Base-by-base conservation (phyloP, 2,797 vertebrate species). In the Tenualosa thibaudeaui region DNA sequence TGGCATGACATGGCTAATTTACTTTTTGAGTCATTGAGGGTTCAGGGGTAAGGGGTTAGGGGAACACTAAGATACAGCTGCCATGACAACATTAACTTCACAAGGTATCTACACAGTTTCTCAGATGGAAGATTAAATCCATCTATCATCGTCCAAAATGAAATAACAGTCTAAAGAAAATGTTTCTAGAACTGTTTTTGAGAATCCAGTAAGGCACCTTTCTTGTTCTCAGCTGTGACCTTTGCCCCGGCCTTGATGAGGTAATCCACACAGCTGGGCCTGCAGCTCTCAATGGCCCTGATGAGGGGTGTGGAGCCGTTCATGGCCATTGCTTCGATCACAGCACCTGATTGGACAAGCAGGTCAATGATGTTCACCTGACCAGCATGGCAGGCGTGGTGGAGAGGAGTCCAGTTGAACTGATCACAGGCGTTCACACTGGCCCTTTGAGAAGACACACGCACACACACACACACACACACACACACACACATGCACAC, bases 391-490 rank as follows among this genome's bases (percentile, higher is more conserved):
- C 96, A 97, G 0, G 97, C 96, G 0, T 97, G 96, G 65, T 97
- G 97, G 58, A 97, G 95, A 0, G 97, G 94, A 9, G 95, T 97
- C 97, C 96, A 97, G 87, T 94, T 87, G 90, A 96, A 96, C 90
- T 97, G 96, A 88, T 97, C 97, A n/a, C 91, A 93, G n/a, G 94
- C 88, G 0, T 97, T 96, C 81, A 96, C 93, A 0, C 95, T 91
- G 12, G 96, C 96, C 85, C 90, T 91, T 68, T 3, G 49, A 40
- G 13, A 71, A 31, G 12, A 40, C n/a, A 71, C 60, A 51, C 7
- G 12, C 2, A 51, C 5, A 2, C 50, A 51, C 50, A 51, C 7
- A 51, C 50, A 51, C 5, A 2, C 50, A 51, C 50, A 51, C 7
- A 51, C 50, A 51, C 5, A 2, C 50, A 31, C 31, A 31, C 31